Evolutionary conservation across 2,888 invertebrate genomes (phyloP).

Genomic region (Drosophila nr. perissopoda): DNA sequence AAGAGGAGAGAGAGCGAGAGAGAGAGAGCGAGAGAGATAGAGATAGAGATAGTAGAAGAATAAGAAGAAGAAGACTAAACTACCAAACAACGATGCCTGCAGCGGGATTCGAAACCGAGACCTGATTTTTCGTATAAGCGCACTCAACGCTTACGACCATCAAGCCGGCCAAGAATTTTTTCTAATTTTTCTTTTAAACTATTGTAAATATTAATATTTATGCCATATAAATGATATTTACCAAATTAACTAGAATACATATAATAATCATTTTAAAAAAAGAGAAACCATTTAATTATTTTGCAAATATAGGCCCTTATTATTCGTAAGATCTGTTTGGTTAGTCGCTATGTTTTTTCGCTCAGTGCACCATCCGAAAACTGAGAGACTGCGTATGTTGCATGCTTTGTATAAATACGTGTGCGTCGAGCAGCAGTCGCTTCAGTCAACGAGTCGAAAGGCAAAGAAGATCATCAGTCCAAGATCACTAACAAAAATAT

Average conservation of each 20-base stretch:
- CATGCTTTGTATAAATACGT: slow-evolving; percentile 67
- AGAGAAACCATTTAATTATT: neutral
- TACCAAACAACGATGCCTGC: too few species aligned
- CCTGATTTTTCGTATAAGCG: too few species aligned
- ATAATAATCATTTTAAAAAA: neutral
- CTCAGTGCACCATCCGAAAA: slow-evolving; percentile 29
- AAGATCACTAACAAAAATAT: slow-evolving; percentile 51
- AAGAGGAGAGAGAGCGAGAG: too few species aligned
- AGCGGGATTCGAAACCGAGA: too few species aligned
- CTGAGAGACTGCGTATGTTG: slow-evolving; percentile 42
- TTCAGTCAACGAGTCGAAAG: slow-evolving; percentile 54
- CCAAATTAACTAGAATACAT: neutral
- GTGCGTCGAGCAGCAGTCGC: slow-evolving; percentile 44
- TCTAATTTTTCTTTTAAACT: too few species aligned
- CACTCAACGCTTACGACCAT: too few species aligned
- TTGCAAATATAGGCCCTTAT: neutral
- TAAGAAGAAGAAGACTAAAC: too few species aligned
- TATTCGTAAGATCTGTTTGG: neutral
- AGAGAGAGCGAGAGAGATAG: too few species aligned
- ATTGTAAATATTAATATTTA: too few species aligned
- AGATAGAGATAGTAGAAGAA: too few species aligned
- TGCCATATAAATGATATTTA: neutral
- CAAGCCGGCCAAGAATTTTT: too few species aligned
- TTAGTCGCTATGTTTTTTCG: neutral
- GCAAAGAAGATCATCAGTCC: slow-evolving; percentile 43